Percentiles rank a stretch among this genome's conserved stretches.
Evolutionary conservation across 37 sponge, comb jelly and placozoan genomes (phyloP).

Genomic region (Oscarella lobularis): DNA sequence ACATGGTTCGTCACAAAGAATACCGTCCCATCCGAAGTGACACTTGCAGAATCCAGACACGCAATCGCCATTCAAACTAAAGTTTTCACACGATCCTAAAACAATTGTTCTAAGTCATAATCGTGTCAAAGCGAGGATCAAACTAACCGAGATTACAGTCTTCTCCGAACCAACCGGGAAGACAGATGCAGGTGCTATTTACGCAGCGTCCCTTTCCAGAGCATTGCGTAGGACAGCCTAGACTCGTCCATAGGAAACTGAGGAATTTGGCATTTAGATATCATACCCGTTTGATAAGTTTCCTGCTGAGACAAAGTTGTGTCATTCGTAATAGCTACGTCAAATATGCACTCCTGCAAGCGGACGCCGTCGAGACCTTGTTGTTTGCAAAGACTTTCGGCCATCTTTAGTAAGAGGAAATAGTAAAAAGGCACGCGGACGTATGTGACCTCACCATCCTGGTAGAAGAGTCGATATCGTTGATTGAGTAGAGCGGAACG

Average conservation of each 20-base stretch:
- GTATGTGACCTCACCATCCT: background rate
- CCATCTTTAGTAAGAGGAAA: too few relatives aligned
- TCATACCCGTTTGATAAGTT: background rate
- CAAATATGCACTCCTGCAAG: background rate
- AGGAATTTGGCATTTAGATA: too few relatives aligned
- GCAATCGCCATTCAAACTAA: background rate
- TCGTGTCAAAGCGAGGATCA: background rate
- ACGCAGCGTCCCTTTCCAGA: constrained; percentile 1
- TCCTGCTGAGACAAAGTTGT: background rate
- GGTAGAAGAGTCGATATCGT: background rate
- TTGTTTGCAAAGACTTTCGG: background rate
- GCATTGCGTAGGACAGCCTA: background rate
- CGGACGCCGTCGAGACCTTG: background rate
- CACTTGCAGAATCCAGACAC: background rate
- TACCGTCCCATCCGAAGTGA: background rate
- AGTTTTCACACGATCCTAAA: background rate
- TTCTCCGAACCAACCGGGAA: background rate
- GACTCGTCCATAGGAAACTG: too few relatives aligned
- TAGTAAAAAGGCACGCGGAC: background rate
- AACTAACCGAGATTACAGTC: background rate
- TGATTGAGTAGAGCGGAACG: background rate
- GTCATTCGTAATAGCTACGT: background rate
- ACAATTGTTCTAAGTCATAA: background rate
- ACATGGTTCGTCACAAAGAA: background rate
- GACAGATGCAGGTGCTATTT: background rate